Evolutionary conservation across 2,797 vertebrate species (phyloP).

Genomic region (Moxostoma hubbsi): DNA sequence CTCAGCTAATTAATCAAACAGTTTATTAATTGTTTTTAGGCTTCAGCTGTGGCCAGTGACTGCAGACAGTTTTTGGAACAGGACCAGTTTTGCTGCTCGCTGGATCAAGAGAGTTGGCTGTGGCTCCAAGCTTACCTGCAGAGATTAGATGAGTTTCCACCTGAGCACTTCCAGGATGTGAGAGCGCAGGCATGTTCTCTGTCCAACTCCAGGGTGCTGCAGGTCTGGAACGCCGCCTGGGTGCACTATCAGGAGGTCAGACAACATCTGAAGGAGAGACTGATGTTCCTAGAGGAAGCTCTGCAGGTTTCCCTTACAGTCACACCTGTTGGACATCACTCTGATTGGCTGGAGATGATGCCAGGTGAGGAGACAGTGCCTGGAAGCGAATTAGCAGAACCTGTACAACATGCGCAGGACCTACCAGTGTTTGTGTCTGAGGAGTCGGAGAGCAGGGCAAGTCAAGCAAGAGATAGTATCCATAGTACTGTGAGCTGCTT

Average conservation of each 20-base stretch:
- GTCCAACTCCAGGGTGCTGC: constrained; percentile 74
- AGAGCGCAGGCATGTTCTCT: constrained; percentile 79
- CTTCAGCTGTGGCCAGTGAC: constrained; percentile 78
- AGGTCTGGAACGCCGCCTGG: constrained; percentile 83
- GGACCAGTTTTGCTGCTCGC: constrained; percentile 54
- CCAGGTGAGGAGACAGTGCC: constrained; percentile 38
- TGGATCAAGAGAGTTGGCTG: constrained; percentile 41
- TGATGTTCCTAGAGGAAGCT: constrained; percentile 71
- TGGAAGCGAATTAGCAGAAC: constrained; percentile 43
- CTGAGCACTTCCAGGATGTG: constrained; percentile 83
- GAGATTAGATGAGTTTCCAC: constrained; percentile 78
- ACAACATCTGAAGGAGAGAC: constrained; percentile 79
- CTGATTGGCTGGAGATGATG: constrained; percentile 63
- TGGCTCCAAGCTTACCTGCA: constrained; percentile 80
- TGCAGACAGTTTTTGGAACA: constrained; percentile 77
- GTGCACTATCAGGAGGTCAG: constrained; percentile 79
- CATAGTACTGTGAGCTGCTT: constrained; percentile 57
- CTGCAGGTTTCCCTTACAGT: not conserved
- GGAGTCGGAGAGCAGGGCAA: constrained; percentile 58
- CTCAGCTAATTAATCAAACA: not conserved
- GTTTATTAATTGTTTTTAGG: constrained; percentile 67
- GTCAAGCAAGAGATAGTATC: constrained; percentile 56
- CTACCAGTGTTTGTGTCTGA: constrained; percentile 59
- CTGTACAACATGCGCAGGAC: constrained; percentile 64
- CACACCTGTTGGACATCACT: constrained; percentile 53